Percentiles rank a stretch among this genome's conserved stretches.
These are phyloP conservation scores for Callaeas wilsoni DNA, from an alignment of 2,113 vertebrate genomes.

Conservation along the genomic window DNA sequence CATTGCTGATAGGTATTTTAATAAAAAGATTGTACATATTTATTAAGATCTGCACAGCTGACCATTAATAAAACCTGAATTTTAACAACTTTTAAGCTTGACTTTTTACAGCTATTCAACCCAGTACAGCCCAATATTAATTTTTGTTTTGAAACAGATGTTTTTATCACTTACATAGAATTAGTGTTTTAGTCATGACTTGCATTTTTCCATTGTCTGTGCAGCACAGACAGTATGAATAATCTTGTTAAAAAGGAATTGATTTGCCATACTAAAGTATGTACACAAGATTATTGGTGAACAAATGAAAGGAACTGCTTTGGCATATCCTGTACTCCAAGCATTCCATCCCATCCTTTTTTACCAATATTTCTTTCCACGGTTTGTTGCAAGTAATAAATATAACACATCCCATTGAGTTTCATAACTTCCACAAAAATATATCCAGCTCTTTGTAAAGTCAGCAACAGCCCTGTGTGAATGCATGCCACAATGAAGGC, in stretches of 20 bases:
- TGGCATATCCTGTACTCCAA: neutral
- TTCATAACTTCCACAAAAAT: neutral
- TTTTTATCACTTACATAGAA: neutral
- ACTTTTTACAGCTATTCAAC: neutral
- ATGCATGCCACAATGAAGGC: neutral
- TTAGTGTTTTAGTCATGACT: neutral
- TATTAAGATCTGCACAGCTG: neutral
- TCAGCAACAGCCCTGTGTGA: neutral
- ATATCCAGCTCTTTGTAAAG: neutral
- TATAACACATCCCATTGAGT: neutral
- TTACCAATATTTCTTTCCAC: neutral
- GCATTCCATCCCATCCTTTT: neutral
- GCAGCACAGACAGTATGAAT: neutral
- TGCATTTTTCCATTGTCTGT: neutral
- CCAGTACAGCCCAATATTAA: neutral
- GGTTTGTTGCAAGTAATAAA: neutral
- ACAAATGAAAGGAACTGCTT: neutral
- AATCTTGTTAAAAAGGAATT: neutral
- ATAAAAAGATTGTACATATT: neutral
- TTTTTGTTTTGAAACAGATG: neutral
- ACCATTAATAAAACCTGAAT: neutral
- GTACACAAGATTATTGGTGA: neutral
- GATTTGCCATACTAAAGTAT: neutral
- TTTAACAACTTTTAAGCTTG: neutral
- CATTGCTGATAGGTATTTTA: neutral